Conservation (phyloP, 30 jellyfish, hydroid and myxozoan genomes). For the Hydractinia echinata region DNA sequence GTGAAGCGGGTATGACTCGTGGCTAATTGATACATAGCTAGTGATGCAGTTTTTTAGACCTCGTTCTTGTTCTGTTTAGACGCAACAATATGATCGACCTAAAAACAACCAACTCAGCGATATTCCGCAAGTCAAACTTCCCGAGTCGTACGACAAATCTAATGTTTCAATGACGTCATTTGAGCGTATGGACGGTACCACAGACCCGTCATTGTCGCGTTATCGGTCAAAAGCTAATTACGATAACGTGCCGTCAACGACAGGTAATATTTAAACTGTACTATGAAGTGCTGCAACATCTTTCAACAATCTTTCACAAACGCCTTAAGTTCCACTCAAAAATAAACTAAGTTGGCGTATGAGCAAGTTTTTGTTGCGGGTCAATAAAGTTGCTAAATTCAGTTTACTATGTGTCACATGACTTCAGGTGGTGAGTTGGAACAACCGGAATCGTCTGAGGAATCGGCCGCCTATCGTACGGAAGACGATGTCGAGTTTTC, state of each 20-base stretch:
- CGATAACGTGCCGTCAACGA: not conserved
- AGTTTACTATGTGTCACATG: too few species aligned
- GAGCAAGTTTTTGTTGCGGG: too few species aligned
- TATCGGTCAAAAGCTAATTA: constrained; percentile 1
- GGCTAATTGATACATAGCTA: not conserved
- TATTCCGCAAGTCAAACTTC: not conserved
- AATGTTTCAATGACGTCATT: constrained; percentile 4
- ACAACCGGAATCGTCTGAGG: constrained; percentile 71
- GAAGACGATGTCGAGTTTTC: constrained; percentile 72
- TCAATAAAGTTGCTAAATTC: too few species aligned
- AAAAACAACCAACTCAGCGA: constrained; percentile 1
- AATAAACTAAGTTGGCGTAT: too few species aligned
- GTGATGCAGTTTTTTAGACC: not conserved
- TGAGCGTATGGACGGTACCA: constrained; percentile 4
- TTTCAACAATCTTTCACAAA: too few species aligned
- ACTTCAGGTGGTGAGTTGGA: not conserved
- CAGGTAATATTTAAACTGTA: too few species aligned
- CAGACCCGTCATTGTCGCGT: not conserved
- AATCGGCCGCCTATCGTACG: constrained; percentile 75
- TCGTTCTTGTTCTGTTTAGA: not conserved
- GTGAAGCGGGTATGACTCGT: not conserved
- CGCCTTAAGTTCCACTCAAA: too few species aligned
- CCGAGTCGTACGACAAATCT: constrained; percentile 7
- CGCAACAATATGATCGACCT: not conserved
- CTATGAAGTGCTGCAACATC: too few species aligned